Conservation (phyloP, 1,140 invertebrate species). For the Parasteatoda tepidariorum region DNA sequence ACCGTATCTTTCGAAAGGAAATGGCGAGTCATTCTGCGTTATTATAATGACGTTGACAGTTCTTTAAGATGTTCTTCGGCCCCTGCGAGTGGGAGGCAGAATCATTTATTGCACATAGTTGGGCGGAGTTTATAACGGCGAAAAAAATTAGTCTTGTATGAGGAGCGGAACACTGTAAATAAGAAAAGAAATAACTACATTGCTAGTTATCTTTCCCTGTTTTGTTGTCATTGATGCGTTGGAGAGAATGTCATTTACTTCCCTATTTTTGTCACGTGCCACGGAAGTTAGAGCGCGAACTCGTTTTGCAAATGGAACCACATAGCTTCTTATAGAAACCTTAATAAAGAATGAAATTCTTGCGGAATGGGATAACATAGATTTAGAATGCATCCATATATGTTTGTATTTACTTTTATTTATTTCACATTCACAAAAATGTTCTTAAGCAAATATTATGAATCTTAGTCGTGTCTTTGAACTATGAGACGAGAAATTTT, state of each 20-base stretch:
- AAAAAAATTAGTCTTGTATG: neutral
- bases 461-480: too few relatives aligned
- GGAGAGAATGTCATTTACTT: slow-evolving; percentile 15
- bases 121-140: neutral
- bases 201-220: slow-evolving; percentile 9
- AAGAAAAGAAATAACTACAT: neutral
- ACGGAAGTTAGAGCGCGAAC: neutral
- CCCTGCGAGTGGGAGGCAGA: neutral
- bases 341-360: neutral
- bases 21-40: neutral
- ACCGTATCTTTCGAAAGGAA: neutral
- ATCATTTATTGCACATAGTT: neutral
- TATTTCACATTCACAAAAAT: too few relatives aligned
- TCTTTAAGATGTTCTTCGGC: neutral
- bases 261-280: neutral
- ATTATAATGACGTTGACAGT: neutral
- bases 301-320: neutral
- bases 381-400: too few relatives aligned
- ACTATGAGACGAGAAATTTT: too few relatives aligned
- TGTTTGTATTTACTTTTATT: too few relatives aligned
- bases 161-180: neutral
- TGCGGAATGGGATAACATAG: too few relatives aligned
- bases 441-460: too few relatives aligned
- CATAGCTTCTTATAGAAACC: neutral
- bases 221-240: slow-evolving; percentile 8